Conservation (phyloP, 2,888 invertebrate species). For the Drosophila cognata region DNA sequence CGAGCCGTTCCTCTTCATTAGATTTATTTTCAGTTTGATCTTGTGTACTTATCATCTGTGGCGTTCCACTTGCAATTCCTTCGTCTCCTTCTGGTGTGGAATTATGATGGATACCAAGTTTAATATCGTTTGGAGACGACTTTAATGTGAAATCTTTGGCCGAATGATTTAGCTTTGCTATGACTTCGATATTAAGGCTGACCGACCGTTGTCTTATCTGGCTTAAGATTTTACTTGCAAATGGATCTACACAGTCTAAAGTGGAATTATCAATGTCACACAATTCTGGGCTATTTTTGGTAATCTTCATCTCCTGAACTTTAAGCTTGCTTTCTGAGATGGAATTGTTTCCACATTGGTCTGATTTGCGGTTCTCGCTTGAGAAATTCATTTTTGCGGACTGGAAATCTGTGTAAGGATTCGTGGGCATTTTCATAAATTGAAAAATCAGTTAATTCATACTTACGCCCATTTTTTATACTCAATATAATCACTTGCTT, state of each 20-base stretch:
- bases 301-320: background rate
- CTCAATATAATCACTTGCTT: slow-evolving; percentile 13
- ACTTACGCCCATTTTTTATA: background rate
- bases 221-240: background rate
- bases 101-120: slow-evolving; percentile 10
- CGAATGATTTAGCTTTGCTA: background rate
- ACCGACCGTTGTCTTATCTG: background rate
- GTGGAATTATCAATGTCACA: too few species aligned
- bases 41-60: background rate
- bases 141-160: background rate
- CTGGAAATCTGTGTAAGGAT: background rate
- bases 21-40: background rate
- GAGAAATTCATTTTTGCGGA: background rate
- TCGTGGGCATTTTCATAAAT: background rate
- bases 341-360: background rate
- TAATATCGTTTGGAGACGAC: background rate
- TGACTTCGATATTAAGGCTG: background rate
- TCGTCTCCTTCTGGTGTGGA: slow-evolving; percentile 4
- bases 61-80: background rate
- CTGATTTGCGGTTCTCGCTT: background rate
- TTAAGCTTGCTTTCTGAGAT: background rate
- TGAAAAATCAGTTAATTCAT: background rate
- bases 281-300: background rate
- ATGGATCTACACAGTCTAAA: background rate
- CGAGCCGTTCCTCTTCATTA: background rate